phyloP scores from a whole-genome alignment of 2,797 vertebrate species.

The Lagorchestes hirsutus region DNA sequence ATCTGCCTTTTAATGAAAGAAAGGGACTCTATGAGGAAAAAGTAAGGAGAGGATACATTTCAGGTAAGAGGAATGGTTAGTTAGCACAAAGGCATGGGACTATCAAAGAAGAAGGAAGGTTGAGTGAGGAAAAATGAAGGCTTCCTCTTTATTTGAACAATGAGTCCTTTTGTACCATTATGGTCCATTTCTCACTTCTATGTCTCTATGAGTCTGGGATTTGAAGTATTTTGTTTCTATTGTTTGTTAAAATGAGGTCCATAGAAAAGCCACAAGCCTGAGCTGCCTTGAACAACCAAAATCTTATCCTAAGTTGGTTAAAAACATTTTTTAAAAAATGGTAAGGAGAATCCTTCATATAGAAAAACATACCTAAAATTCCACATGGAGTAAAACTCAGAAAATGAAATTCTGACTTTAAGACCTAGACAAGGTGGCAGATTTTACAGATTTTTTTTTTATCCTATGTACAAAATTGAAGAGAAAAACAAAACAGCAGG shows the following conservation, averaged over 20 bases:
- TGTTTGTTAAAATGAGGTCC: slow-evolving; percentile 46
- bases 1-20: neutral
- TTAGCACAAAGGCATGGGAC: neutral
- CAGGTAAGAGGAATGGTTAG: neutral
- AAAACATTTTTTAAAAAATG: slow-evolving; percentile 63
- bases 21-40: neutral
- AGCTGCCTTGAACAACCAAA: slow-evolving; percentile 56
- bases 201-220: slow-evolving; percentile 22
- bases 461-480: slow-evolving; percentile 72
- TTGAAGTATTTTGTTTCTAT: slow-evolving; percentile 49
- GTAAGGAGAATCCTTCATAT: slow-evolving; percentile 51
- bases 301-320: slow-evolving; percentile 64
- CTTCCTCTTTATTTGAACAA: slow-evolving; percentile 49
- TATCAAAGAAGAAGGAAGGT: neutral
- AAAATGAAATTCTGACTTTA: slow-evolving; percentile 70
- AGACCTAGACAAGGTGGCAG: slow-evolving; percentile 75
- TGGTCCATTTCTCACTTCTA: slow-evolving; percentile 55
- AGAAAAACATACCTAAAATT: slow-evolving; percentile 67
- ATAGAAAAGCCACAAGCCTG: slow-evolving; percentile 52
- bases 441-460: slow-evolving; percentile 69
- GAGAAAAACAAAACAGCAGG: slow-evolving; percentile 78
- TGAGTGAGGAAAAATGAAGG: neutral
- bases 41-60: neutral
- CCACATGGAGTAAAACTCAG: slow-evolving; percentile 50
- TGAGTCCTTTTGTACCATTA: slow-evolving; percentile 50